Percentiles rank a stretch among this genome's conserved stretches.
Evolutionary conservation across 1,140 invertebrate species (phyloP).

Genomic region (Dendroctonus valens): DNA sequence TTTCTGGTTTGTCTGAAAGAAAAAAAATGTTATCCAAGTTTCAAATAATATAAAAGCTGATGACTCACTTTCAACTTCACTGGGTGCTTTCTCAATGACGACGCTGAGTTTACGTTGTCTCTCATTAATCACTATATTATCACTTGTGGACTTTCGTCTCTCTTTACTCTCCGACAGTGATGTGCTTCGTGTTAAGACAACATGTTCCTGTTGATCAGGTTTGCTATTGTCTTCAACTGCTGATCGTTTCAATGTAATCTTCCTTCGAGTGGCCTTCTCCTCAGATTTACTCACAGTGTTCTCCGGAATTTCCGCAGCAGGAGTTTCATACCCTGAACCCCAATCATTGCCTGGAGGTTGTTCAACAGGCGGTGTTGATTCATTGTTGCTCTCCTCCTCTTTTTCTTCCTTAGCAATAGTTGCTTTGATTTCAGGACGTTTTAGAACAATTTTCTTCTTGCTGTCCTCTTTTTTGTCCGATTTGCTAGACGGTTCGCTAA

Average conservation of each 20-base stretch:
- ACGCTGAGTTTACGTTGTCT: slow-evolving; percentile 10
- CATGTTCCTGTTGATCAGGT: slow-evolving; percentile 7
- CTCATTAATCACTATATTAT: slow-evolving; percentile 21
- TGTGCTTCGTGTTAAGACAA: neutral
- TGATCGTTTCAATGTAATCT: slow-evolving; percentile 29
- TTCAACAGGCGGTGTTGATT: neutral
- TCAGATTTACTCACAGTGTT: slow-evolving; percentile 16
- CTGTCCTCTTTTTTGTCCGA: neutral
- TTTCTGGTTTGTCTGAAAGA: slow-evolving; percentile 11
- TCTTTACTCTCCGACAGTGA: slow-evolving; percentile 20
- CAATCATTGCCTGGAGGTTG: slow-evolving; percentile 19
- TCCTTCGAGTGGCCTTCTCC: slow-evolving; percentile 12
- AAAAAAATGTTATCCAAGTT: neutral
- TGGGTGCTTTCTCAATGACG: slow-evolving; percentile 7
- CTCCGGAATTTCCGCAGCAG: slow-evolving; percentile 2
- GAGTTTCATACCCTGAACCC: slow-evolving; percentile 14
- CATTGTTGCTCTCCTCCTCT: slow-evolving; percentile 14
- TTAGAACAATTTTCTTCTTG: slow-evolving; percentile 16
- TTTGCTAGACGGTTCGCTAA: too few relatives aligned
- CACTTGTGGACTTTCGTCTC: slow-evolving; percentile 1
- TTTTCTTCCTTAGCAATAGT: neutral
- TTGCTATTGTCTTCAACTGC: slow-evolving; percentile 14
- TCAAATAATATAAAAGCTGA: slow-evolving; percentile 1
- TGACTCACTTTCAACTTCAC: slow-evolving; percentile 27
- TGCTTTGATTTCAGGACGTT: slow-evolving; percentile 14